Conservation (phyloP, 2,888 invertebrate genomes). For the Odontomyia ornata region DNA sequence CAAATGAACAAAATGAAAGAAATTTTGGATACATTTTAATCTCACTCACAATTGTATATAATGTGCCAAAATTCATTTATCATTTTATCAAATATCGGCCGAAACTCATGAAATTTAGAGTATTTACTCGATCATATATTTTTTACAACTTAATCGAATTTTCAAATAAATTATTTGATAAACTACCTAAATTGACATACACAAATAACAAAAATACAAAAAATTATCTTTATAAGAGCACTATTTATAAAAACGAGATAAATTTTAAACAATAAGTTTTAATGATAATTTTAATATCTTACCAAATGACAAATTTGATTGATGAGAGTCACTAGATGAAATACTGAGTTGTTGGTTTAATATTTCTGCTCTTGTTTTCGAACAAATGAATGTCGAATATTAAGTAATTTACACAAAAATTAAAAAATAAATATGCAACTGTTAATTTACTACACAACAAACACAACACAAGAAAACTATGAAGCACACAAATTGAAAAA, state of each 20-base stretch:
- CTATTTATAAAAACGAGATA: too few species aligned
- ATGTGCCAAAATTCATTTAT: conserved; percentile 7
- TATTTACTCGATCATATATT: too few species aligned
- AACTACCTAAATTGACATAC: neutral
- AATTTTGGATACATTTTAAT: neutral
- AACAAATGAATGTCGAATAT: neutral
- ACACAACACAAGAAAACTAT: neutral
- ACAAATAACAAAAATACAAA: neutral
- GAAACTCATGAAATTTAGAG: too few species aligned
- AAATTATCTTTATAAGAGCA: too few species aligned
- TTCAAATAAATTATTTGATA: neutral
- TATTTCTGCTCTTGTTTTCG: neutral
- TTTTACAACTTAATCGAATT: neutral
- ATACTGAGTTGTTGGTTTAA: conserved; percentile 41
- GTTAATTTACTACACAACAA: neutral
- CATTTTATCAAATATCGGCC: too few species aligned
- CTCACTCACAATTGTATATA: neutral
- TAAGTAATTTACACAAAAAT: neutral
- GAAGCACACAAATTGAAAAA: neutral
- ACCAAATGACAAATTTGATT: neutral
- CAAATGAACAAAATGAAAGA: neutral
- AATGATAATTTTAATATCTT: neutral
- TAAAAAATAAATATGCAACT: neutral
- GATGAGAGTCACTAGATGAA: conserved; percentile 17
- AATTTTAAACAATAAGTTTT: too few species aligned